phyloP scores from a whole-genome alignment of 2,888 invertebrate species.

The Archaeoteleia sp. region DNA sequence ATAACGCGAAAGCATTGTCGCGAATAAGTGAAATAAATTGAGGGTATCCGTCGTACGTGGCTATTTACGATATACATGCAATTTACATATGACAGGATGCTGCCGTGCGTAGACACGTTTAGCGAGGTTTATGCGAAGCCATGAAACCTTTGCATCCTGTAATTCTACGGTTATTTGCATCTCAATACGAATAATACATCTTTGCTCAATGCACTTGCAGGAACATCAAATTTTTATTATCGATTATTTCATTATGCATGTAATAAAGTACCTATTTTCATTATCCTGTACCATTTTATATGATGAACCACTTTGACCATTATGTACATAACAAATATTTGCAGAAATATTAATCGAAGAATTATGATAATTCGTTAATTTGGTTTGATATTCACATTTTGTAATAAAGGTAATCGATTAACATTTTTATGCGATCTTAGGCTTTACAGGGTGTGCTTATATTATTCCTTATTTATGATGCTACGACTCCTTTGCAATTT shows the following conservation, averaged over 20 bases:
- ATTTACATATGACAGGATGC: conserved; percentile 48
- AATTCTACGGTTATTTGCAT: conserved; percentile 37
- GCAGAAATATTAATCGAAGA: too few relatives aligned
- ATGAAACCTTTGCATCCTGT: conserved; percentile 23
- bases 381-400: too few relatives aligned
- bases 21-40: conserved; percentile 46
- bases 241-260: conserved; percentile 2
- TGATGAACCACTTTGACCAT: too few relatives aligned
- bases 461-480: neutral
- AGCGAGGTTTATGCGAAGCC: conserved; percentile 36
- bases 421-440: too few relatives aligned
- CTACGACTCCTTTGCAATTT: conserved; percentile 9
- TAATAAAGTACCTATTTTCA: neutral
- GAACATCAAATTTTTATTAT: conserved; percentile 7
- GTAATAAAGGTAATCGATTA: too few relatives aligned
- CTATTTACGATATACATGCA: conserved; percentile 41
- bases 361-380: too few relatives aligned
- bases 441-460: too few relatives aligned
- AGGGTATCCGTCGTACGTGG: conserved; percentile 35
- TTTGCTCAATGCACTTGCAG: conserved; percentile 1
- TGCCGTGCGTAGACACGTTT: conserved; percentile 39
- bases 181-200: conserved; percentile 19
- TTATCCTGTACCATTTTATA: neutral
- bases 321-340: too few relatives aligned
- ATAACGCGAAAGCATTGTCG: conserved; percentile 45